Evolutionary conservation across 2,113 vertebrate genomes (phyloP), one percentile per base, ranked within the genome.

Genomic region (Nothocercus julius): DNA sequence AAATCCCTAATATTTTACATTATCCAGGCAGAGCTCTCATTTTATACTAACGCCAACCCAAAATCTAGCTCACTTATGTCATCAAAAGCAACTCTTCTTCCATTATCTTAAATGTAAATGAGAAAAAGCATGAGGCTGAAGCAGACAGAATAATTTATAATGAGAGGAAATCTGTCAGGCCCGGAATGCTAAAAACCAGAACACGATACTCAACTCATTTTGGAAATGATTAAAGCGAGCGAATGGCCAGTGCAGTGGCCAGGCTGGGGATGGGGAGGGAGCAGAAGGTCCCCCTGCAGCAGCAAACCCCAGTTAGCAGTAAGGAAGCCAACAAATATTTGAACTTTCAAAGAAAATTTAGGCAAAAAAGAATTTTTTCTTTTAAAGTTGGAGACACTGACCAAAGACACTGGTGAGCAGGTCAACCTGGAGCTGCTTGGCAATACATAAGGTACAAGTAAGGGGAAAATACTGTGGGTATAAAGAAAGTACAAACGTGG

Each of bases 61-160:
- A 95, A 94, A 86, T 56, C 72, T 72, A 83, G 28, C 68, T 86
- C 53, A 84, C 66, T 94, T 85, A 90, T 64, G 66, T 72, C 76
- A 94, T 92, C 68, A 93, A 92, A 94, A 95, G 80, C 73, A 95
- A 84, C 90, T 94, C 94, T 84, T 93, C 76, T 94, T 88, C 80
- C 82, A 94, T 96, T 95, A 95, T 92, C 82, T 94, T 91, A 91
- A 95, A 95, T 72, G 44, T 82, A 95, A 95, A 95, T 94, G 94
- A 96, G 91, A 90, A 96, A 92, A 95, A 90, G 34, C 95, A 97
- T 87, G 77, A 61, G 80, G 64, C 87, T 75, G 80, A 91, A 90
- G 42, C 85, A 90, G 87, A 95, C 87, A 86, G 94, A 95, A 44
- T 96, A 90, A 95, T 96, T 93, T 91, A 94, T 91, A 95, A 95